Percentiles rank a stretch among this genome's conserved stretches.
These are phyloP conservation scores for Coptotermes formosanus DNA, from an alignment of 1,140 invertebrate species.

Conservation along the genomic window DNA sequence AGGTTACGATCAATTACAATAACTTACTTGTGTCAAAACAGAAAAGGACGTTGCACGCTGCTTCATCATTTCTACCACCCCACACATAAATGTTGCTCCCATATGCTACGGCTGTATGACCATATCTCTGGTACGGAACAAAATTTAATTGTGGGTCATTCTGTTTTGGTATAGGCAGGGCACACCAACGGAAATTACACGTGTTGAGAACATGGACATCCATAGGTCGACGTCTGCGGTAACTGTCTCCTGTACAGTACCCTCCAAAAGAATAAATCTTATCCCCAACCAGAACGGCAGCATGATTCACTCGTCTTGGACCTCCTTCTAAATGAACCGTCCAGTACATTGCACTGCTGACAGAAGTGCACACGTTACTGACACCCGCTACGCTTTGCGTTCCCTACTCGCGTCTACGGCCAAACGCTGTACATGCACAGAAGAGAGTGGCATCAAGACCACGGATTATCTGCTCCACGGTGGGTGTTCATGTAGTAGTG, in stretches of 20 bases:
- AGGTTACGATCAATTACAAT: neutral
- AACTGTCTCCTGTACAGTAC: conserved; percentile 80
- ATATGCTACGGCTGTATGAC: conserved; percentile 82
- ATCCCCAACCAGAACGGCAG: conserved; percentile 77
- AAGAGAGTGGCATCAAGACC: no score
- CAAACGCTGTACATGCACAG: no score
- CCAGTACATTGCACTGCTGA: conserved; percentile 59
- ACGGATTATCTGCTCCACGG: no score
- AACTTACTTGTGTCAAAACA: conserved; percentile 49
- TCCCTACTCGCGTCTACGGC: no score
- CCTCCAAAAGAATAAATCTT: conserved; percentile 90
- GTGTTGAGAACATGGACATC: conserved; percentile 87
- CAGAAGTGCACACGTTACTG: neutral
- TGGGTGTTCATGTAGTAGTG: no score
- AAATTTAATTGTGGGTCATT: conserved; percentile 39
- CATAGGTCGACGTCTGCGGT: conserved; percentile 67
- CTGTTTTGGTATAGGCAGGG: conserved; percentile 43
- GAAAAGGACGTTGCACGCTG: conserved; percentile 74
- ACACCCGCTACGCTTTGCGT: no score
- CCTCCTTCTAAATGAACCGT: conserved; percentile 80
- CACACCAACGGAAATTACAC: conserved; percentile 54
- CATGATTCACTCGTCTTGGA: conserved; percentile 82
- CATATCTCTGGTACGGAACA: conserved; percentile 68
- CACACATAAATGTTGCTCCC: conserved; percentile 78
- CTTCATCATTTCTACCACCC: conserved; percentile 86